Evolutionary conservation across 2,888 invertebrate species (phyloP).

Genomic region (Chymomyza amoena): DNA sequence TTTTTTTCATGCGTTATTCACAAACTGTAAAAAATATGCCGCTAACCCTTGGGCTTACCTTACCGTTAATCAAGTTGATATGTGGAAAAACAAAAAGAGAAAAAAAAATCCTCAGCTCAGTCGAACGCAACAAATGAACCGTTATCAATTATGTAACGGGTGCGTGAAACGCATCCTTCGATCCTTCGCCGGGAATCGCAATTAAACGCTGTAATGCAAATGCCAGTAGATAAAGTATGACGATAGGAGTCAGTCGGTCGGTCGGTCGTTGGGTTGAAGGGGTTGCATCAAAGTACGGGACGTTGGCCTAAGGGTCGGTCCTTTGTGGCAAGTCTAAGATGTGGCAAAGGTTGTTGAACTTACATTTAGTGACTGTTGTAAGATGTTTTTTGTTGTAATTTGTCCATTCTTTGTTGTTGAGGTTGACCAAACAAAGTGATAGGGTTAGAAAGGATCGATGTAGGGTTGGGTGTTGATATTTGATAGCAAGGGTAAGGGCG

Average conservation of each 20-base stretch:
- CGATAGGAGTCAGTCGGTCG: constrained; percentile 2
- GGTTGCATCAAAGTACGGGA: background rate
- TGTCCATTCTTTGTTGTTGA: constrained; percentile 22
- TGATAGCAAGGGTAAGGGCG: background rate
- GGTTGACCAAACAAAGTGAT: background rate
- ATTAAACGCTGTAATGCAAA: constrained; percentile 65
- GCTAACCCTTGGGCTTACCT: constrained; percentile 39
- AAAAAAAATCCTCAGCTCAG: constrained; percentile 24
- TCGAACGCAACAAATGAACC: constrained; percentile 52
- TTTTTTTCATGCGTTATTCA: constrained; percentile 1
- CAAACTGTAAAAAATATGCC: constrained; percentile 16
- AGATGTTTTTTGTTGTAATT: constrained; percentile 13
- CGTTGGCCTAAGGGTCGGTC: background rate
- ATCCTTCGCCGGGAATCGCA: constrained; percentile 41
- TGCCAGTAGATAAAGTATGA: constrained; percentile 48
- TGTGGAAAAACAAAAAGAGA: background rate
- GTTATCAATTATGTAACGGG: constrained; percentile 69
- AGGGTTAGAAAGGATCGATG: background rate
- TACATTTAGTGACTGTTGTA: background rate
- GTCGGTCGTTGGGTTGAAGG: background rate
- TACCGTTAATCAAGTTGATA: constrained; percentile 64
- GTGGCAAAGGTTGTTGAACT: constrained; percentile 39
- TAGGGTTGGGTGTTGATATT: background rate
- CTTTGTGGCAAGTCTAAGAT: constrained; percentile 23
- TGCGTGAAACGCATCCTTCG: constrained; percentile 56